Evolutionary conservation across 2,797 vertebrate genomes (phyloP).

Genomic region (Crypturellus tataupa): DNA sequence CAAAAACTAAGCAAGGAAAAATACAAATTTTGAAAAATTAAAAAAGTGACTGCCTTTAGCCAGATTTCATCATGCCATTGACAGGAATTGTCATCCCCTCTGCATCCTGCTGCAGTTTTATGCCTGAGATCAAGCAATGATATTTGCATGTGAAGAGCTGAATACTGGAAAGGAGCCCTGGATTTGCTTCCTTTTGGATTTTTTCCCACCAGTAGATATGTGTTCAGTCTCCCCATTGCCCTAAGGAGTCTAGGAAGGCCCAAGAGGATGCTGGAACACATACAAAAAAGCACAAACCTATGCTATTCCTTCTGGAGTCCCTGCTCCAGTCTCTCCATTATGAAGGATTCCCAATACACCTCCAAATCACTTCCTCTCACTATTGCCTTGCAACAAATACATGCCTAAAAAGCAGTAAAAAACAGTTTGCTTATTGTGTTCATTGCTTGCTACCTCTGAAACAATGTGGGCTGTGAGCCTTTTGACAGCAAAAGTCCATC

Average conservation of each 20-base stretch:
- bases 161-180: neutral
- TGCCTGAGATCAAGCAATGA: neutral
- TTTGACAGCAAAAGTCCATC: neutral
- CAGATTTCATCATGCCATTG: neutral
- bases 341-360: neutral
- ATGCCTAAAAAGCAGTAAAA: neutral
- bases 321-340: neutral
- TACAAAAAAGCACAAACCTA: neutral
- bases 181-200: neutral
- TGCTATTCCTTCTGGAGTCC: neutral
- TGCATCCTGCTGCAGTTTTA: neutral
- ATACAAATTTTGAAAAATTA: neutral
- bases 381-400: neutral
- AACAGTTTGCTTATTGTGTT: neutral
- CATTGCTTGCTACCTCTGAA: neutral
- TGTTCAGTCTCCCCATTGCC: neutral
- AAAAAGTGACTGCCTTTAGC: neutral
- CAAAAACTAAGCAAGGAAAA: neutral
- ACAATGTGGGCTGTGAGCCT: neutral
- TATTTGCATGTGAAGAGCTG: neutral
- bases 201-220: neutral
- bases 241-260: neutral
- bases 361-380: neutral
- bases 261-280: fast-evolving
- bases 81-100: neutral